Evolutionary conservation across 2,888 invertebrate genomes (phyloP), one percentile per base, ranked within the genome.

Genomic region (Erebia palarica): DNA sequence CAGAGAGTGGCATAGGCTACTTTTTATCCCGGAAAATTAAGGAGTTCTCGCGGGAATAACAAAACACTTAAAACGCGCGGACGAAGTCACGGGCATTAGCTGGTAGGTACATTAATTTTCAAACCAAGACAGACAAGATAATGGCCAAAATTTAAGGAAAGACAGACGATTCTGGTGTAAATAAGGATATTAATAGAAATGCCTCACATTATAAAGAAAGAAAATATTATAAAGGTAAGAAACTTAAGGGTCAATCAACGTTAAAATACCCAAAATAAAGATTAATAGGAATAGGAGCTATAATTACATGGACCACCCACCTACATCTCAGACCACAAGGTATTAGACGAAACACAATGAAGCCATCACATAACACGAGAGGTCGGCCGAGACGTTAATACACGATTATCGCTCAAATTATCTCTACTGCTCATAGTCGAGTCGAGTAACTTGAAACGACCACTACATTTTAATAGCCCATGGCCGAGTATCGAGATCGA

Each of bases 261-360:
- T 10, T 27, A 57, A 57, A 57, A 21, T 11, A 59, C 55, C 14
- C 27, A 66, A 57, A 60, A 55, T 53, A 51, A 60, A 10, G 49
- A 5, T 13, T 14, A 3, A 51, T n/a, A 7, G 44, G 10, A 47
- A 53, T 16, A 44, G 66, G 49, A 81, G 77, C 75, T 77, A 86
- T 89, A 89, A 90, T 90, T 86, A 89, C 83, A 84, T 80, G 83
- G 90, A 89, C 91, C 91, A 90, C 91, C 90, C 90, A 86, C 81
- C 81, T 83, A 81, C 86, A 84, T 84, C 81, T 77, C 76, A 76
- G 82, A 88, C 89, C 86, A 87, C 82, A 78, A 79, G 80, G 79
- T 78, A 89, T 88, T 90, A 87, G 87, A 86, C 79, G 80, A 74
- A 84, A 85, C 81, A 83, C 86, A 88, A 91, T 91, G 88, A 90